Conservation (phyloP, 2,113 vertebrate species). For the Charina bottae region DNA sequence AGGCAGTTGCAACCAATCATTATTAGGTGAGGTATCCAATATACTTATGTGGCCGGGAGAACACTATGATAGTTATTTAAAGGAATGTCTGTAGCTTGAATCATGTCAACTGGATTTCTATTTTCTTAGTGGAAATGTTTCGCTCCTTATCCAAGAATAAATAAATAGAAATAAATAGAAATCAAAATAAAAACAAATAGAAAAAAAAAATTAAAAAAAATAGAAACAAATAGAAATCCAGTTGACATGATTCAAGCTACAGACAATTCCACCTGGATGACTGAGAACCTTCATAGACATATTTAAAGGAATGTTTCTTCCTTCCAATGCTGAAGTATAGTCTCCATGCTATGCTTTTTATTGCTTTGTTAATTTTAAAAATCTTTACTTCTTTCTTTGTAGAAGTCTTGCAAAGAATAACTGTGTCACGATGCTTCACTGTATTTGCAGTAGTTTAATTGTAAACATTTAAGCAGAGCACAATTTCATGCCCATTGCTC, state of each 20-base stretch:
- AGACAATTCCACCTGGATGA: too few species aligned
- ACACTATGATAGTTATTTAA: not conserved
- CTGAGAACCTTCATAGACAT: too few species aligned
- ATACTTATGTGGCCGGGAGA: not conserved
- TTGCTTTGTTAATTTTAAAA: not conserved
- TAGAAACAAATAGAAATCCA: too few species aligned
- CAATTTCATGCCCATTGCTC: not conserved
- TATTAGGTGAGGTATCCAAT: not conserved
- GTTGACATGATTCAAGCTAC: too few species aligned
- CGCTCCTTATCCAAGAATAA: too few species aligned
- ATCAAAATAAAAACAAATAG: too few species aligned
- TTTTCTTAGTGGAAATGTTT: too few species aligned
- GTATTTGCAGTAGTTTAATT: not conserved
- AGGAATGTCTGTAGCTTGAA: too few species aligned
- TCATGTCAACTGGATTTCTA: too few species aligned
- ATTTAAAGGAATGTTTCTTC: not conserved
- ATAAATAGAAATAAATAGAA: too few species aligned
- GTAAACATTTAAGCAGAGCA: not conserved
- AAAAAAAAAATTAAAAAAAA: too few species aligned
- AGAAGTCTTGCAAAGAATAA: not conserved
- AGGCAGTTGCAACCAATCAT: not conserved
- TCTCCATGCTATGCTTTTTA: not conserved
- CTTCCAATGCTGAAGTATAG: not conserved
- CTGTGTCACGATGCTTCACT: not conserved
- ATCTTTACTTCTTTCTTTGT: not conserved